Conservation (phyloP, 2,888 invertebrate genomes). For the Seira musarum region DNA sequence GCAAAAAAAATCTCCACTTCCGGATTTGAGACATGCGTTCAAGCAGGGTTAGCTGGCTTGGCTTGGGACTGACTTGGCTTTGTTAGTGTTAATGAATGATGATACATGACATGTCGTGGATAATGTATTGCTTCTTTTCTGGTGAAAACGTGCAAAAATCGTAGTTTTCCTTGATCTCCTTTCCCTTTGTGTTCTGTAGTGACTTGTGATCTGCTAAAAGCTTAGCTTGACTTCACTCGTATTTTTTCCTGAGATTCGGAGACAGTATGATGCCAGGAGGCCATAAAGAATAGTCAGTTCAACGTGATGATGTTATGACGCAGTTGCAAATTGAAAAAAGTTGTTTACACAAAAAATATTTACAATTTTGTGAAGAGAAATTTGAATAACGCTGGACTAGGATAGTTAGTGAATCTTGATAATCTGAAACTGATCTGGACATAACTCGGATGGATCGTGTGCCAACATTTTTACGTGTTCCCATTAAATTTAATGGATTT, state of each 20-base stretch:
- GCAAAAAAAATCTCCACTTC: neutral
- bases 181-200: slow-evolving; percentile 10
- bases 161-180: slow-evolving; percentile 24
- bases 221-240: neutral
- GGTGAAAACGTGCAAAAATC: slow-evolving; percentile 10
- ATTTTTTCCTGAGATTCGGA: neutral
- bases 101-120: neutral
- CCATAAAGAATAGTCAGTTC: neutral
- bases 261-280: slow-evolving; percentile 30
- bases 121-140: neutral
- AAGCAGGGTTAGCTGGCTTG: too few relatives aligned
- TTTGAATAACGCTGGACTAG: neutral
- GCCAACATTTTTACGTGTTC: slow-evolving; percentile 4
- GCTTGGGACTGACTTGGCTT: neutral
- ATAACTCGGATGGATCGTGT: neutral
- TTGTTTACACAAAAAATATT: neutral
- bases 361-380: neutral
- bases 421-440: too few relatives aligned
- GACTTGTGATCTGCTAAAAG: slow-evolving; percentile 16
- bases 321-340: neutral
- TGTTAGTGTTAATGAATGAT: neutral
- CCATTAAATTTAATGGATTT: slow-evolving; percentile 12
- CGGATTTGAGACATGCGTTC: neutral
- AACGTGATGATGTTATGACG: neutral
- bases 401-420: neutral